Evolutionary conservation across 2,797 vertebrate species (phyloP), one percentile per base, ranked within the genome.

Genomic region (Sebastes alutus): DNA sequence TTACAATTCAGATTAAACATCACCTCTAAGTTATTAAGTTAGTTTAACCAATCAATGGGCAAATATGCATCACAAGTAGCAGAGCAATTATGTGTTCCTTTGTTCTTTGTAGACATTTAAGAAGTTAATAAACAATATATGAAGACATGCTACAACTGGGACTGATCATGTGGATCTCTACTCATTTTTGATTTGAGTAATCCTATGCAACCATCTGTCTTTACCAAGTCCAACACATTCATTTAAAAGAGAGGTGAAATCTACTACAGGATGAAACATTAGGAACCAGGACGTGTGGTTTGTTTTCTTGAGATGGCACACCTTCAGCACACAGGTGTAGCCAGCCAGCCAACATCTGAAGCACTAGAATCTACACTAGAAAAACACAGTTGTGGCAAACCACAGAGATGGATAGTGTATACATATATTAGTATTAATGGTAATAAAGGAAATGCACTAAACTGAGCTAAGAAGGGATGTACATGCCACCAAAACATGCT

Each of bases 291-390:
- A 91, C 7, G 9, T 85, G 67, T 9, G 10, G n/a, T 25, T 56
- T 20, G 11, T 71, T 61, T 38, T 80, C 12, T 30, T 86, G 0
- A 25, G 29, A 23, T 18, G 83, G 74, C 89, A 92, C 94, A 83
- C 93, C 94, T 93, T 94, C 12, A 46, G 30, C 74, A 93, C 73
- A 93, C 84, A 90, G 59, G 77, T 81, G 70, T 55, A 72, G 27
- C 75, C 61, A 46, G 67, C 2, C 5, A 33, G n/a, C 22, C 56
- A 71, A 69, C 42, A 71, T 68, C 6, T 69, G 20, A 25, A 25
- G 25, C 3, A 64, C 0, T 9, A n/a, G 10, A 62, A n/a, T 2
- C 7, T 25, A 35, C 3, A 64, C 0, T 9, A n/a, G 10, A 62
- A n/a, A 2, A 5, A 42, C 63, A 23, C 2, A 25, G 2, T 30